phyloP scores from a whole-genome alignment of 2,797 vertebrate genomes.

The Anguilla obscura region DNA sequence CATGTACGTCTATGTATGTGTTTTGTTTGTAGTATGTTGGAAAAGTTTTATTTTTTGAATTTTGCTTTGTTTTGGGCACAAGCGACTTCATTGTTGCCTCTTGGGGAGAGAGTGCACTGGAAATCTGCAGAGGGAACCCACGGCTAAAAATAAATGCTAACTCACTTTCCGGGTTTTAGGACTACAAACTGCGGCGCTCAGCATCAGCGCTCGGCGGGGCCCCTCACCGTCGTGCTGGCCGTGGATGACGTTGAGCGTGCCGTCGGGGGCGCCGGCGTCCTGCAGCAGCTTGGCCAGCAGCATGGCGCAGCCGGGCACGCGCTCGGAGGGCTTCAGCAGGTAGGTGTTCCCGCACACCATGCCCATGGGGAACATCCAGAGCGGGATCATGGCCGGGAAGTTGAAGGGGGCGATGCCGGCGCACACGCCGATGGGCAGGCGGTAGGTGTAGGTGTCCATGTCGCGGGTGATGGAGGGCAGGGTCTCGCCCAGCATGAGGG shows the following conservation, averaged over 20 bases:
- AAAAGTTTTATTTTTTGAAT: too few relatives aligned
- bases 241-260: constrained; percentile 91
- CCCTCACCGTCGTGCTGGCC: constrained; percentile 86
- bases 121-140: too few relatives aligned
- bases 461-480: constrained; percentile 94
- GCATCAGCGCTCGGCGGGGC: constrained; percentile 64
- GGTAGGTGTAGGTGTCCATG: constrained; percentile 92
- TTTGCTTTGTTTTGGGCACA: too few relatives aligned
- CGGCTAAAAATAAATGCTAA: too few relatives aligned
- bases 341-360: constrained; percentile 96
- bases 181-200: constrained; percentile 44
- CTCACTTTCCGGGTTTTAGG: too few relatives aligned
- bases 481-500: constrained; percentile 92
- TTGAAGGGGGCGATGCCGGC: constrained; percentile 95
- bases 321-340: constrained; percentile 92
- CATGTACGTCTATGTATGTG: too few relatives aligned
- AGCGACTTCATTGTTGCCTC: too few relatives aligned
- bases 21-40: too few relatives aligned
- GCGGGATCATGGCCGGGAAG: constrained; percentile 97
- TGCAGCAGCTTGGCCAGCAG: constrained; percentile 89
- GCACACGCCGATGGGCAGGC: constrained; percentile 88
- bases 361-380: constrained; percentile 97
- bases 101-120: too few relatives aligned
- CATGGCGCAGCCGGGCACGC: constrained; percentile 89
- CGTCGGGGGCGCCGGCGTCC: constrained; percentile 91